Evolutionary conservation across 2,888 invertebrate species (phyloP).

Genomic region (Phoenoteleia sp.): DNA sequence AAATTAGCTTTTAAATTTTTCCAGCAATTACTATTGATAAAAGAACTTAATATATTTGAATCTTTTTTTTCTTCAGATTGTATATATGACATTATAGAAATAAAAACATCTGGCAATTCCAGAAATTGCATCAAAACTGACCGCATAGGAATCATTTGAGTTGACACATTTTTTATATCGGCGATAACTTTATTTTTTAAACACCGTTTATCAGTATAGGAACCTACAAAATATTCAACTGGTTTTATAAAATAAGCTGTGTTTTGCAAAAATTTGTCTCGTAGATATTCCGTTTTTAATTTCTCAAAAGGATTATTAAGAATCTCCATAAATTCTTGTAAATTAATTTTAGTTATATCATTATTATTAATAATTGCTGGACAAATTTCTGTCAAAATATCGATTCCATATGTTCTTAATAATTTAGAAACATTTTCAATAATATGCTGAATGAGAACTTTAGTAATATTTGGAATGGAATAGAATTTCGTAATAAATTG

Average conservation of each 20-base stretch:
- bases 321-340: no score
- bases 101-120: constrained; percentile 45
- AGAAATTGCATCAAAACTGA: constrained; percentile 20
- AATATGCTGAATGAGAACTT: constrained; percentile 31
- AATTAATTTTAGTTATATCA: no score
- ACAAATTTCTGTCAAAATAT: not conserved
- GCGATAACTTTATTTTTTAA: not conserved
- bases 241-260: constrained; percentile 28
- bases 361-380: no score
- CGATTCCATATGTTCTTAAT: not conserved
- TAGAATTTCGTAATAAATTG: constrained; percentile 41
- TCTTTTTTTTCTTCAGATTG: constrained; percentile 16
- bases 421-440: constrained; percentile 24
- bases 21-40: constrained; percentile 45
- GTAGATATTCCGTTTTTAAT: constrained; percentile 39
- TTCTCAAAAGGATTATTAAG: constrained; percentile 34
- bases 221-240: constrained; percentile 18
- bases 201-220: constrained; percentile 13
- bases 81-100: constrained; percentile 31
- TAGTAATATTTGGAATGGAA: constrained; percentile 32
- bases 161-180: constrained; percentile 52
- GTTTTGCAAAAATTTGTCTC: constrained; percentile 20
- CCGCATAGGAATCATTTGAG: constrained; percentile 51
- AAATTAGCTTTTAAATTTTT: constrained; percentile 20
- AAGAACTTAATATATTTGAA: constrained; percentile 20